Conservation (phyloP, 2,888 invertebrate species). For the Dyspetes luteomarginatus region DNA sequence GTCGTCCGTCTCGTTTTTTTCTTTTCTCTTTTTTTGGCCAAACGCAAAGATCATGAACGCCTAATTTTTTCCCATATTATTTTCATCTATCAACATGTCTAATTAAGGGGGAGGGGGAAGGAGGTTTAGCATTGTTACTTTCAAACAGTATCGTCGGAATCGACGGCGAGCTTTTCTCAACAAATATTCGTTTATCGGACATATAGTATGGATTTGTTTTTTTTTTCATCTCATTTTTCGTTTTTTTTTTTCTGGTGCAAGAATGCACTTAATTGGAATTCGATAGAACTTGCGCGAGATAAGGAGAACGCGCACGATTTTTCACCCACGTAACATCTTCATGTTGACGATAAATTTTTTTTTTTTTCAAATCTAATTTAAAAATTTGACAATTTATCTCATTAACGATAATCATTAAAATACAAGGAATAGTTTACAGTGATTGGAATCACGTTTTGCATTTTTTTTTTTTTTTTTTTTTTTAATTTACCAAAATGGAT, state of each 20-base stretch:
- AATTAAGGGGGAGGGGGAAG: neutral
- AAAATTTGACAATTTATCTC: conserved; percentile 36
- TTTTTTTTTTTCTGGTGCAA: conserved; percentile 31
- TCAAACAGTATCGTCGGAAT: conserved; percentile 60
- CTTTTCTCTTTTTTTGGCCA: conserved; percentile 38
- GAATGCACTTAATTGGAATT: conserved; percentile 55
- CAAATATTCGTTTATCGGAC: conserved; percentile 54
- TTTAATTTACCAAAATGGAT: conserved; percentile 68
- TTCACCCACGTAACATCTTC: conserved; percentile 9
- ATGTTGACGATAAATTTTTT: conserved; percentile 11
- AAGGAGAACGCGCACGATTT: conserved; percentile 14
- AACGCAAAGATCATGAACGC: conserved; percentile 70
- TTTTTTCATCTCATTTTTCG: conserved; percentile 1
- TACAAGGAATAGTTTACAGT: conserved; percentile 70
- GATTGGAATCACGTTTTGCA: conserved; percentile 70
- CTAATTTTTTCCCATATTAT: conserved; percentile 40
- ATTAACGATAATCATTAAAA: conserved; percentile 57
- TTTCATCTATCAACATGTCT: neutral
- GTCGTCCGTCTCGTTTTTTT: conserved; percentile 66
- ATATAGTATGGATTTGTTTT: conserved; percentile 25
- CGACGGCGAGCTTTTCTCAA: conserved; percentile 62
- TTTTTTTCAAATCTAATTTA: conserved; percentile 19
- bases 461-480: conserved; percentile 60
- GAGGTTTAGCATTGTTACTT: conserved; percentile 48
- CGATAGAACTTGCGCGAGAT: conserved; percentile 37